Evolutionary conservation across 2,113 vertebrate species (phyloP).

Genomic region (Procavia capensis): DNA sequence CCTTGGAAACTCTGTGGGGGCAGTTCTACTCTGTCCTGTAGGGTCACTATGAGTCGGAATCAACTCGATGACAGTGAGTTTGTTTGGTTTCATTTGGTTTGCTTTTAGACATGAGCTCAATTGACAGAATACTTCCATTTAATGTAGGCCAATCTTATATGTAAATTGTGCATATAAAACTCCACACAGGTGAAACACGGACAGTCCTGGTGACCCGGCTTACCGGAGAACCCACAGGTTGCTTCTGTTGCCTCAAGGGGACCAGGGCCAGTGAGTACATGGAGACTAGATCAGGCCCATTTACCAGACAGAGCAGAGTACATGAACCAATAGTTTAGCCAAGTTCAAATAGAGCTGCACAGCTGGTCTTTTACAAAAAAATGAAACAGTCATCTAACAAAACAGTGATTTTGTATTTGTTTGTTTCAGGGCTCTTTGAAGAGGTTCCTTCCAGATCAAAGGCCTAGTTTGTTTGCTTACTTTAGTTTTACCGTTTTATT

Average conservation of each 20-base stretch:
- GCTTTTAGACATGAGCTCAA: not conserved
- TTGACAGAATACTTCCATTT: not conserved
- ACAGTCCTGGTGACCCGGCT: not conserved
- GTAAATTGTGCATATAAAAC: not conserved
- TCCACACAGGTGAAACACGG: not conserved
- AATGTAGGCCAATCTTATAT: not conserved
- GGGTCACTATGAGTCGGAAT: too few relatives aligned
- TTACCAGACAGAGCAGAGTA: not conserved
- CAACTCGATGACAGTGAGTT: too few relatives aligned
- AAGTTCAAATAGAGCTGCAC: not conserved
- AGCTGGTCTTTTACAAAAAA: conserved; percentile 30
- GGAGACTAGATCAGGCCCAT: not conserved
- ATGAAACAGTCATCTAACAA: conserved; percentile 5
- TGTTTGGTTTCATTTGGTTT: too few relatives aligned
- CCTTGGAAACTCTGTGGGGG: too few relatives aligned
- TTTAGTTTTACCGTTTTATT: conserved; percentile 4
- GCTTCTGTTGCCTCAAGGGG: not conserved
- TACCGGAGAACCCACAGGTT: not conserved
- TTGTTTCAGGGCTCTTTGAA: too few relatives aligned
- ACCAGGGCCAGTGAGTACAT: too few relatives aligned
- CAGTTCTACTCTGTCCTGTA: too few relatives aligned
- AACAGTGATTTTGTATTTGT: not conserved
- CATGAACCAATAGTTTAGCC: not conserved
- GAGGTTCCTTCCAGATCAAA: too few relatives aligned
- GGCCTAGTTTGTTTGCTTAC: not conserved